Evolutionary conservation across 2,113 vertebrate species (phyloP), one percentile per base, ranked within the genome.

Genomic region (Meleagris gallopavo): DNA sequence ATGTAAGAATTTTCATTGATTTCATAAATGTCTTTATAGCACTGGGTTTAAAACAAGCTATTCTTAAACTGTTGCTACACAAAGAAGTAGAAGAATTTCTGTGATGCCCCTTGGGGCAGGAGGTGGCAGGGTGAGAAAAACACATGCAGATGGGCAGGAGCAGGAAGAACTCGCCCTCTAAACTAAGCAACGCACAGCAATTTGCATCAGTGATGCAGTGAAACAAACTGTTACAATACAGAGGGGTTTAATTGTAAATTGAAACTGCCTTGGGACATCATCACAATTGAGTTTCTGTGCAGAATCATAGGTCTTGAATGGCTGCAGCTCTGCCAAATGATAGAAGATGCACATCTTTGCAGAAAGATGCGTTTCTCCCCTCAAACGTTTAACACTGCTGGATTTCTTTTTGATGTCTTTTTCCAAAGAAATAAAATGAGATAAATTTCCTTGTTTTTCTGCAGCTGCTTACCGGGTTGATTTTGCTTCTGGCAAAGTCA

Each of bases 241-340:
- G 48, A 50, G 22, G 48, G 48, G 48, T 88, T 86, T 79, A 69
- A 88, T 71, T 83, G 91, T 77, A 93, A 95, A 92, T 89, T 89
- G 89, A 67, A 94, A 88, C 72, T 77, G 86, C 96, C 89, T 83
- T 94, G 93, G 81, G 87, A 87, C 86, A 80, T 84, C 71, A 16
- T 7, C 65, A 82, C 84, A 48, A 74, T 58, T 43, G 91, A 90
- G 41, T 20, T 73, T 74, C 67, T 73, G 66, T 61, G 73, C 85
- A 40, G 73, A 89, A 52, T 83, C 75, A 3, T 7, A 60, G 45
- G 77, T 7, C 50, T 67, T 6, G 87, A 78, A 92, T 90, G 77
- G 83, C 50, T 1, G 4, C 66, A 30, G 82, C 79, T 92, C 78
- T 86, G 77, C 81, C 88, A 71, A 71, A 46, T 25, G 81, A 75